These are phyloP conservation scores for Parnassius smintheus DNA, from an alignment of 2,888 invertebrate genomes.

Conservation along the genomic window DNA sequence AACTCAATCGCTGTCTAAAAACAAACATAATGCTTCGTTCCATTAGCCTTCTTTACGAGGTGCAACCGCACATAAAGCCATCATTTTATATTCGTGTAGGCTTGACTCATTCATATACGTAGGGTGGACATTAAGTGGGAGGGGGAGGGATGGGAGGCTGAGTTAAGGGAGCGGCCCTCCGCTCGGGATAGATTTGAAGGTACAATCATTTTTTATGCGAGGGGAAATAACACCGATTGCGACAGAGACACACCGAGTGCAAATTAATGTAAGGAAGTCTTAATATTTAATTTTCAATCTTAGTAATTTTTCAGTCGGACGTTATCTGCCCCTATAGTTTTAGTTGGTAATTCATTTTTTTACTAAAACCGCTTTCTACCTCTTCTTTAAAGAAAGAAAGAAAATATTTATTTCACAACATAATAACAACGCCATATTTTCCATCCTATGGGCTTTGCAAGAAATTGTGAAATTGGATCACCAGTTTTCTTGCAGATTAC, in stretches of 20 bases:
- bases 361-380: no score
- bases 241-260: slow-evolving; percentile 41
- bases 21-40: slow-evolving; percentile 19
- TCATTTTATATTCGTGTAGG: slow-evolving; percentile 38
- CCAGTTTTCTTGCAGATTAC: no score
- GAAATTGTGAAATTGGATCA: no score
- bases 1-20: slow-evolving; percentile 7
- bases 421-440: no score
- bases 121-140: slow-evolving; percentile 41
- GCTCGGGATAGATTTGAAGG: slow-evolving; percentile 79
- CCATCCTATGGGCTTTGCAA: no score
- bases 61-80: slow-evolving; percentile 28
- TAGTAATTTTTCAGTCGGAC: no score
- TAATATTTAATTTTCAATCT: no score
- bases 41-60: slow-evolving; percentile 27
- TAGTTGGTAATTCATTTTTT: no score
- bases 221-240: slow-evolving; percentile 60
- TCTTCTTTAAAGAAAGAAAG: no score
- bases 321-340: no score
- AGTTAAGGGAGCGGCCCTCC: slow-evolving; percentile 62
- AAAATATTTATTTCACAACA: no score
- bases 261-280: background rate
- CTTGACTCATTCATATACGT: slow-evolving; percentile 62
- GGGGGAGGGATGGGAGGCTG: slow-evolving; percentile 39
- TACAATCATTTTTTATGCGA: slow-evolving; percentile 81